Evolutionary conservation across 2,797 vertebrate genomes (phyloP), one percentile per base, ranked within the genome.

Genomic region (Sardinella longiceps): DNA sequence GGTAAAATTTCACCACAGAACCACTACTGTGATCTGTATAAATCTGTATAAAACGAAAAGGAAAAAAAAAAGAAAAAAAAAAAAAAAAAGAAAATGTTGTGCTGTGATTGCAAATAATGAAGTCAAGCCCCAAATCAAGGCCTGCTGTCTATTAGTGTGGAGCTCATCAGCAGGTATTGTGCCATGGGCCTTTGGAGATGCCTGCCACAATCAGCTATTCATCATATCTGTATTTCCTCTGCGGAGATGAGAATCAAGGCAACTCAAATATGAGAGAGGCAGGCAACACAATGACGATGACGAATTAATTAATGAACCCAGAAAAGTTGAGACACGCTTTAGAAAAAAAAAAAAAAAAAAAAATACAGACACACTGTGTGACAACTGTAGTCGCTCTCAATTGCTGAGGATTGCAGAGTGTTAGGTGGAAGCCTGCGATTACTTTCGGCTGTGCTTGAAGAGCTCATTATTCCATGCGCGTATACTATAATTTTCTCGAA

Each of bases 161-260:
- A 23, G 37, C 37, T 77, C 70, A 77, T 77, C 70, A 77, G 37
- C 33, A 77, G 70, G 70, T 77, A 77, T 77, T 77, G 70, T 77
- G 70, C 37, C 7, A 5, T 77, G 18, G 37, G 37, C 15, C 33
- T 14, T 15, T 37, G 23, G 37, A 37, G 18, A 18, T 77, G 37
- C 70, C 37, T 33, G 70, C 70, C 12, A 43, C 37, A 77, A 77
- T 77, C 70, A 77, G 12, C 28, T 20, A 7, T 15, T 39, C 70
- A 77, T 77, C 70, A 23, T 20, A 39, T 39, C 70, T 77, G 37
- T 5, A 77, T 43, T 43, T 37, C 30, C 28, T 15, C 66, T 30
- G 28, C 14, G 3, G 28, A 33, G 63, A 70, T 5, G 1, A 33
- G 25, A 12, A 4, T 25, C 28, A 10, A 48, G 7, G 43, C 43